Evolutionary conservation across 2,113 vertebrate species (phyloP).

Genomic region (Tragelaphus imberbis): DNA sequence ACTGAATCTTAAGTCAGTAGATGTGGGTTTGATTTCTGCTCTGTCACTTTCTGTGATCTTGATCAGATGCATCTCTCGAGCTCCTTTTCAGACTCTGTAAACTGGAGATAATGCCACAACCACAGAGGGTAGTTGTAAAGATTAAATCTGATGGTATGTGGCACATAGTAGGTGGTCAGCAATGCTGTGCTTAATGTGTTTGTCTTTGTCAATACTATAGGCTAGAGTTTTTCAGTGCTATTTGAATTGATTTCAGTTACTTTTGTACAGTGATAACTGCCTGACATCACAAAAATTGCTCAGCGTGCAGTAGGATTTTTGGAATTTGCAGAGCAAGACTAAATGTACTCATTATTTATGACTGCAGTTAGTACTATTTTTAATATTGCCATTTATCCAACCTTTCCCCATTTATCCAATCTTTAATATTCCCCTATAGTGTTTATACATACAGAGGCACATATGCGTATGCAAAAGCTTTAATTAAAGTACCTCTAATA

Average conservation of each 20-base stretch:
- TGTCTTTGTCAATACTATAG: background rate
- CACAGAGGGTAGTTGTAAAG: background rate
- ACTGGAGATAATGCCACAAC: too few relatives aligned
- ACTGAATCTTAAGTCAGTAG: background rate
- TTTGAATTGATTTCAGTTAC: background rate
- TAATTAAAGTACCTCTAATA: background rate
- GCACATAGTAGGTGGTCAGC: background rate
- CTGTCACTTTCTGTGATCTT: background rate
- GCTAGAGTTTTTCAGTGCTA: background rate
- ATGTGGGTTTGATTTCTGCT: background rate
- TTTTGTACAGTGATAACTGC: background rate
- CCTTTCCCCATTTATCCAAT: background rate
- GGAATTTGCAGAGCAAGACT: background rate
- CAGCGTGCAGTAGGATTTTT: background rate
- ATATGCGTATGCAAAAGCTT: background rate
- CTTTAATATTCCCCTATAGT: background rate
- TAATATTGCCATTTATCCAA: background rate
- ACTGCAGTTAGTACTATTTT: background rate
- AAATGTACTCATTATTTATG: background rate
- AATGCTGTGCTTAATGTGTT: background rate
- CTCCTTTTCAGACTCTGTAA: background rate
- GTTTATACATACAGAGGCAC: background rate
- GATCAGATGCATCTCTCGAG: background rate
- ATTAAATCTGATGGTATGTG: too few relatives aligned
- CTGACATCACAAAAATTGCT: background rate